phyloP scores from a whole-genome alignment of 2,113 vertebrate species.

The Scomber scombrus region DNA sequence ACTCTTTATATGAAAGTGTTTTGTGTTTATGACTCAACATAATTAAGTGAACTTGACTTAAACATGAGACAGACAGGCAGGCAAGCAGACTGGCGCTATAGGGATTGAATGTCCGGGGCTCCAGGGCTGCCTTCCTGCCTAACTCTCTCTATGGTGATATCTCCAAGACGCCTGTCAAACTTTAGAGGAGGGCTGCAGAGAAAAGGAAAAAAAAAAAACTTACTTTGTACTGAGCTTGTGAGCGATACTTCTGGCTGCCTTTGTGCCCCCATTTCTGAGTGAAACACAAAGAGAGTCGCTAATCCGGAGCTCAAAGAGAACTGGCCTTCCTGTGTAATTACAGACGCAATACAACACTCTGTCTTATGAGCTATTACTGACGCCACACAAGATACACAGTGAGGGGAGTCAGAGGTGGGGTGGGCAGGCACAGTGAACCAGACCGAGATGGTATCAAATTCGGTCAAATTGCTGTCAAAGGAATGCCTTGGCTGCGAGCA shows the following conservation, averaged over 20 bases:
- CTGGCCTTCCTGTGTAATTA: slow-evolving; percentile 75
- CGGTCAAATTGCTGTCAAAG: slow-evolving; percentile 59
- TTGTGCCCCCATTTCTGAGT: slow-evolving; percentile 40
- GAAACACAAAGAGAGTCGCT: slow-evolving; percentile 65
- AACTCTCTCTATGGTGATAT: slow-evolving; percentile 52
- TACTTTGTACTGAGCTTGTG: slow-evolving; percentile 50
- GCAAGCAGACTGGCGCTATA: slow-evolving; percentile 46
- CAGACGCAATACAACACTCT: slow-evolving; percentile 62
- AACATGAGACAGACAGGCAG: slow-evolving; percentile 2
- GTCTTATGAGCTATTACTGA: slow-evolving; percentile 58
- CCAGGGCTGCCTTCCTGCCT: slow-evolving; percentile 44
- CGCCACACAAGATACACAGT: slow-evolving; percentile 40
- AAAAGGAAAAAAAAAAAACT: slow-evolving; percentile 10
- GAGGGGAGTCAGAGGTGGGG: slow-evolving; percentile 13
- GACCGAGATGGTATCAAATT: slow-evolving; percentile 36
- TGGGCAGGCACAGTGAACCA: slow-evolving; percentile 20
- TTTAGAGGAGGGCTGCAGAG: slow-evolving; percentile 20
- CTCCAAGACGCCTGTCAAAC: slow-evolving; percentile 69
- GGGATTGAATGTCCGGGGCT: slow-evolving; percentile 62
- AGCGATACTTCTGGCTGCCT: slow-evolving; percentile 55
- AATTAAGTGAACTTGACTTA: slow-evolving; percentile 29
- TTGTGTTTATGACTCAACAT: slow-evolving; percentile 7
- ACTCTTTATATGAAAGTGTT: background rate
- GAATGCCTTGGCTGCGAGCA: slow-evolving; percentile 52
- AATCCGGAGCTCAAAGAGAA: slow-evolving; percentile 64